Conservation (phyloP, 2,113 vertebrate genomes). For the Malurus elegans region DNA sequence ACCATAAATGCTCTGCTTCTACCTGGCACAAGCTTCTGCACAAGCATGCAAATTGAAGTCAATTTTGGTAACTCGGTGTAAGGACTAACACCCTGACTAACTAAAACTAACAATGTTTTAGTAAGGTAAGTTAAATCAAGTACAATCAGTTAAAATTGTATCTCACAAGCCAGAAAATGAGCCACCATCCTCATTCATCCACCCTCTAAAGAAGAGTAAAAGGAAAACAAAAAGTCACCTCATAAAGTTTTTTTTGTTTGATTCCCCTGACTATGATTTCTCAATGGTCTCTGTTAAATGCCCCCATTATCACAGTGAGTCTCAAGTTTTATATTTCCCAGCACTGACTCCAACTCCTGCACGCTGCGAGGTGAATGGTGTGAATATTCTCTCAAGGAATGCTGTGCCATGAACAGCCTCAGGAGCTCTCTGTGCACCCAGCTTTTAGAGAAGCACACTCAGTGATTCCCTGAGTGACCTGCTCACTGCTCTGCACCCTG, state of each 20-base stretch:
- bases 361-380: not conserved
- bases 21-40: not conserved
- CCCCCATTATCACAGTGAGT: not conserved
- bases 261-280: not conserved
- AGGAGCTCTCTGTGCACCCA: not conserved
- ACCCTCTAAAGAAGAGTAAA: not conserved
- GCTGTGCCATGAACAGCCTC: not conserved
- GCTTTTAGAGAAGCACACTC: not conserved
- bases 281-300: not conserved
- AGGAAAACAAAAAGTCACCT: not conserved
- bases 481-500: not conserved
- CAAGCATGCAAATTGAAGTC: conserved; percentile 24
- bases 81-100: no score
- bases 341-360: not conserved
- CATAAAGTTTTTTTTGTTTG: not conserved
- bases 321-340: not conserved
- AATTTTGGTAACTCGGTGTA: not conserved
- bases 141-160: not conserved
- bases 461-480: not conserved
- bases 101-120: not conserved
- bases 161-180: not conserved
- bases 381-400: not conserved
- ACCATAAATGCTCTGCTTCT: not conserved
- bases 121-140: not conserved
- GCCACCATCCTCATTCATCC: not conserved